Evolutionary conservation across 2,888 invertebrate genomes (phyloP).

Genomic region (Branchinecta sandiegonensis): DNA sequence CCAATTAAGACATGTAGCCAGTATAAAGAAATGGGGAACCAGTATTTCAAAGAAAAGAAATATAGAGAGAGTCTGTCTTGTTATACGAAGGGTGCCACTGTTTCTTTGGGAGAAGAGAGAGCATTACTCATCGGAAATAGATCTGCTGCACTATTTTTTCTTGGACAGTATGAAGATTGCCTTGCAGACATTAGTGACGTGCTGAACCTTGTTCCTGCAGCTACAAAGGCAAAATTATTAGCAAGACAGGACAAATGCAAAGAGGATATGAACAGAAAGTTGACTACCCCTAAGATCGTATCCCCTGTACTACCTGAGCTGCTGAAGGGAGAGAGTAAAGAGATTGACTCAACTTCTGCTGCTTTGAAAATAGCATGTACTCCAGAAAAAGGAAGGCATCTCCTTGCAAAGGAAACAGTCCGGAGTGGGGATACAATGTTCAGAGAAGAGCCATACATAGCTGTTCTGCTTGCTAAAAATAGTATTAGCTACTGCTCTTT

Average conservation of each 20-base stretch:
- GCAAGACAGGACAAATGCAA: conserved; percentile 15
- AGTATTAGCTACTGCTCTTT: conserved; percentile 49
- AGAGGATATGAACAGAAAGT: conserved; percentile 16
- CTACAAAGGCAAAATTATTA: conserved; percentile 19
- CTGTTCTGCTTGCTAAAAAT: conserved; percentile 47
- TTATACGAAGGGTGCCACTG: conserved; percentile 18
- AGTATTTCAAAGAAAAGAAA: conserved; percentile 18
- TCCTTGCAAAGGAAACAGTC: conserved; percentile 45
- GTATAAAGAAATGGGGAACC: conserved; percentile 21
- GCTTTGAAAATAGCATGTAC: conserved; percentile 33
- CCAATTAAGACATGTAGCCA: background rate
- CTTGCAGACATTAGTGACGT: conserved; percentile 18
- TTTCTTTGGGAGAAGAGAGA: conserved; percentile 4
- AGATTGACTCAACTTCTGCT: conserved; percentile 30
- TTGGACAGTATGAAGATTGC: conserved; percentile 21
- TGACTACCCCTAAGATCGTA: background rate
- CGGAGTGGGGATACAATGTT: conserved; percentile 56
- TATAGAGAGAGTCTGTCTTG: conserved; percentile 18
- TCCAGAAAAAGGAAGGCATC: conserved; percentile 47
- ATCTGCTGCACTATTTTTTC: conserved; percentile 23
- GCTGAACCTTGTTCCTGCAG: conserved; percentile 16
- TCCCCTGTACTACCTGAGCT: conserved; percentile 15
- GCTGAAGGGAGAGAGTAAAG: conserved; percentile 18
- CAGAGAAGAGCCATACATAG: conserved; percentile 62
- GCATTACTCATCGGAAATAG: conserved; percentile 22